Evolutionary conservation across 2,797 vertebrate species (phyloP).

Genomic region (Vespertilio murinus): DNA sequence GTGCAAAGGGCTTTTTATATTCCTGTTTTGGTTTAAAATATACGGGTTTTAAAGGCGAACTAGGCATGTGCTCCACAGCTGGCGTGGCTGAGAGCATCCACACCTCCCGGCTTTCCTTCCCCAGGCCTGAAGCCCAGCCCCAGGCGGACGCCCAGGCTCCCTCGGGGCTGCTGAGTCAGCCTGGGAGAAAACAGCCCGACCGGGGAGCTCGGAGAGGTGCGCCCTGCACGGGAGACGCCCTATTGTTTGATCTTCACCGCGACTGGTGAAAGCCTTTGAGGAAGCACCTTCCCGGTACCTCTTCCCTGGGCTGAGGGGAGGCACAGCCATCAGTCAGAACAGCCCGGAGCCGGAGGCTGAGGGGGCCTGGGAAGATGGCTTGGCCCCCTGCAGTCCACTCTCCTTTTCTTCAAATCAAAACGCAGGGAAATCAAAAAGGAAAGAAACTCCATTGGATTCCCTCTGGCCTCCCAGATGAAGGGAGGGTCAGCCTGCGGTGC

Average conservation of each 20-base stretch:
- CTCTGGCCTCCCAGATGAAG: not conserved
- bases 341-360: constrained; percentile 81
- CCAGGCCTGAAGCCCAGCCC: not conserved
- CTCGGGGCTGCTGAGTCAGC: not conserved
- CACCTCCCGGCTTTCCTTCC: not conserved
- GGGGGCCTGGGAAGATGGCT: constrained; percentile 80
- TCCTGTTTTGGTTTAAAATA: not conserved
- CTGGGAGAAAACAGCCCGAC: not conserved
- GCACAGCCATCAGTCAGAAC: constrained; percentile 84
- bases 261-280: constrained; percentile 84
- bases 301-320: constrained; percentile 81
- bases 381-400: constrained; percentile 71
- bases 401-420: constrained; percentile 79
- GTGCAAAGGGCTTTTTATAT: not conserved
- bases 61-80: not conserved
- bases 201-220: constrained; percentile 12
- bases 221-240: constrained; percentile 74
- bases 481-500: not conserved
- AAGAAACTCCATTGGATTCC: constrained; percentile 54
- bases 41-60: not conserved
- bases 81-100: no score
- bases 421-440: constrained; percentile 59
- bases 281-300: constrained; percentile 85
- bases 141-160: rapidly evolving
- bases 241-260: constrained; percentile 82